Evolutionary conservation across 2,113 vertebrate genomes (phyloP).

Genomic region (Smithornis capensis): DNA sequence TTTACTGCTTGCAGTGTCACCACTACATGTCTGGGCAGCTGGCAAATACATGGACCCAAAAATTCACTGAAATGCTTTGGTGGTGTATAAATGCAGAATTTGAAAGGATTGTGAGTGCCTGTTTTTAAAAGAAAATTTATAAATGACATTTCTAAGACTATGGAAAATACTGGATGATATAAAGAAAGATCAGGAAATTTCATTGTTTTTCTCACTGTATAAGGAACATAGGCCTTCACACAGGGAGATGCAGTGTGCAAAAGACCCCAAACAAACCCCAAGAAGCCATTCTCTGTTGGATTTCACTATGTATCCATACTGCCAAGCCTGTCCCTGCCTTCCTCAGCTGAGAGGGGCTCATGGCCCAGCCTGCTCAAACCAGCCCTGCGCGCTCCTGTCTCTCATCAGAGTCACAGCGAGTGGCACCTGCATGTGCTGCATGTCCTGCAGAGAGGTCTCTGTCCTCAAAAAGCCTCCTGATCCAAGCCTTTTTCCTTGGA

Average conservation of each 20-base stretch:
- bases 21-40: not conserved
- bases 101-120: not conserved
- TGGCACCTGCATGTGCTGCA: not conserved
- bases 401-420: not conserved
- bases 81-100: not conserved
- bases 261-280: not conserved
- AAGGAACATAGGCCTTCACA: not conserved
- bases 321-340: not conserved
- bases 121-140: not conserved
- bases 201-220: not conserved
- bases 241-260: not conserved
- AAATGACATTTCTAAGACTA: not conserved
- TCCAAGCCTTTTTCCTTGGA: not conserved
- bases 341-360: rapidly evolving
- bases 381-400: not conserved
- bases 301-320: not conserved
- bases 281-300: not conserved
- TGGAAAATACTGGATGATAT: not conserved
- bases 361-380: not conserved
- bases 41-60: not conserved
- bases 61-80: not conserved
- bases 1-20: not conserved
- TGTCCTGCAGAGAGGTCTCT: not conserved
- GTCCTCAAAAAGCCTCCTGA: not conserved
- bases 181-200: not conserved